Percentiles rank a stretch among this genome's conserved stretches.
phyloP scores from a whole-genome alignment of 2,888 invertebrate genomes.

The Lepas anatifera region DNA sequence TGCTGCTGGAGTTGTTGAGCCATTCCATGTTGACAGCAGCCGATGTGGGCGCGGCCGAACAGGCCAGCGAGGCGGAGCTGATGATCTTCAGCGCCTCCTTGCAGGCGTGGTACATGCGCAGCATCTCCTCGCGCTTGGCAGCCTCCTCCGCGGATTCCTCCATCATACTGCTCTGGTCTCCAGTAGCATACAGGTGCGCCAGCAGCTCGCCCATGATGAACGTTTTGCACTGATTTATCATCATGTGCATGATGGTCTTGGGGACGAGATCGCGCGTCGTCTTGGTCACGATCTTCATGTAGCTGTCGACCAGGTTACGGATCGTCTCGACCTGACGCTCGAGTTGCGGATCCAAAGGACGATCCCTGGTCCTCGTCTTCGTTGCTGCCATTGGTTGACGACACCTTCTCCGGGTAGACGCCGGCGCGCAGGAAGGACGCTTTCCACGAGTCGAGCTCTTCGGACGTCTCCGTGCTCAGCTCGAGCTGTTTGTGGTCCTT shows the following conservation, averaged over 20 bases:
- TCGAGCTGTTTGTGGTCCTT: constrained; percentile 98
- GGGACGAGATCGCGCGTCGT: constrained; percentile 97
- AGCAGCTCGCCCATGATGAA: constrained; percentile 95
- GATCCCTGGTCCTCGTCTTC: constrained; percentile 24
- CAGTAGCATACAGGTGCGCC: constrained; percentile 91
- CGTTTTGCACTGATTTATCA: constrained; percentile 93
- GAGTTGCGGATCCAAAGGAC: constrained; percentile 54
- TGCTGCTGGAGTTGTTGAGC: constrained; percentile 62
- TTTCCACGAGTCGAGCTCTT: constrained; percentile 98
- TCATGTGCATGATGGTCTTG: constrained; percentile 96
- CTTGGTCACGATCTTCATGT: constrained; percentile 99
- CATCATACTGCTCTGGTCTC: constrained; percentile 96
- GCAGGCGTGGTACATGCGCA: constrained; percentile 99
- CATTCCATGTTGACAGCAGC: constrained; percentile 61
- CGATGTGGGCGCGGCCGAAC: constrained; percentile 88
- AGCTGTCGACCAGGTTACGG: constrained; percentile 96
- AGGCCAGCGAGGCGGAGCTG: constrained; percentile 94
- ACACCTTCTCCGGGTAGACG: constrained; percentile 94
- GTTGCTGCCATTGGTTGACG: constrained; percentile 9
- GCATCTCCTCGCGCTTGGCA: constrained; percentile 89
- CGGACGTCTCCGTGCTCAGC: constrained; percentile 92
- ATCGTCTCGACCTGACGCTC: constrained; percentile 99
- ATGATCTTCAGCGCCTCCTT: constrained; percentile 96
- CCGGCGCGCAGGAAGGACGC: constrained; percentile 98
- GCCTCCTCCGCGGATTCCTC: constrained; percentile 98